Conservation (phyloP, 2,888 invertebrate genomes). For the Thymelicus lineola region DNA sequence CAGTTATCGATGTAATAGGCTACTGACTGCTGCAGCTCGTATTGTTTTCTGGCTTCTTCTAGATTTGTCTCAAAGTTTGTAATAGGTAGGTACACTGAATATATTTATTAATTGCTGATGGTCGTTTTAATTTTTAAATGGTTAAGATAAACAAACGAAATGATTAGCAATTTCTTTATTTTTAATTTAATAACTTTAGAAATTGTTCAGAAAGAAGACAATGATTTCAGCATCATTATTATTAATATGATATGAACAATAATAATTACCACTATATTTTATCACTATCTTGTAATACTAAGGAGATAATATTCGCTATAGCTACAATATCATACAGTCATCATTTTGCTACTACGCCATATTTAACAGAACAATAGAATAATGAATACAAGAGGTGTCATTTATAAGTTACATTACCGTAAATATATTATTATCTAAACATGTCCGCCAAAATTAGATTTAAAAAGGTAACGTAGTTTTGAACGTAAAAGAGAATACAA, state of each 20-base stretch:
- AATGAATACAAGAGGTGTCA: constrained; percentile 49
- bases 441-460: constrained; percentile 9
- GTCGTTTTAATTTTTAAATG: not conserved
- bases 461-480: too few relatives aligned
- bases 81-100: too few relatives aligned
- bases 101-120: too few relatives aligned
- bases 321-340: constrained; percentile 69
- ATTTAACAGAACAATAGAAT: constrained; percentile 56
- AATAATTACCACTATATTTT: constrained; percentile 84
- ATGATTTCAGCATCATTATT: constrained; percentile 85
- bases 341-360: constrained; percentile 65
- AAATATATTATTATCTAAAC: constrained; percentile 55
- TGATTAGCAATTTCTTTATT: constrained; percentile 85
- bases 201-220: constrained; percentile 91
- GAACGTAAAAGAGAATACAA: too few relatives aligned
- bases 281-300: constrained; percentile 77
- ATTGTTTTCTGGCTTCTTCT: too few relatives aligned
- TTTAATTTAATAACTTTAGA: constrained; percentile 89
- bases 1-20: too few relatives aligned
- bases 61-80: too few relatives aligned
- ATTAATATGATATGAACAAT: constrained; percentile 89
- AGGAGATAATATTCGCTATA: constrained; percentile 77
- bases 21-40: too few relatives aligned
- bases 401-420: constrained; percentile 54
- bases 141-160: constrained; percentile 60